Conservation (phyloP, 2,113 vertebrate species). For the Nannobrachium achirus region DNA sequence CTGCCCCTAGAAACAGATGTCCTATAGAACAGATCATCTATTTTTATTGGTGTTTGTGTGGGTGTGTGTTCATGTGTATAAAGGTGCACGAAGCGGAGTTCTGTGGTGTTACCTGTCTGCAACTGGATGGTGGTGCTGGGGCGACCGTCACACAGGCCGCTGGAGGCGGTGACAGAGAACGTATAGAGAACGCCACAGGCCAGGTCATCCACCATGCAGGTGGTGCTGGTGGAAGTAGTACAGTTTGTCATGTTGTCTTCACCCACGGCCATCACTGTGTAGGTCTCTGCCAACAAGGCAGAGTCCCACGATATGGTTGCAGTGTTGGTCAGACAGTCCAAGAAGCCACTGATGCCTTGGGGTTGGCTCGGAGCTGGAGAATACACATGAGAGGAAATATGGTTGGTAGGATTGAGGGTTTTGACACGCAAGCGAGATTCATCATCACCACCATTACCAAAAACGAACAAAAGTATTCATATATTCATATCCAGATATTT, state of each 20-base stretch:
- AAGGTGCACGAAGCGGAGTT: not conserved
- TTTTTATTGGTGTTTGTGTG: not conserved
- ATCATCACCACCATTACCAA: no score
- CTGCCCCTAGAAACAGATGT: no score
- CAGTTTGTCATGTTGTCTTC: constrained; percentile 52
- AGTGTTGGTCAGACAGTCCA: constrained; percentile 73
- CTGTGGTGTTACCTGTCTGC: constrained; percentile 62
- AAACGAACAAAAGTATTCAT: no score
- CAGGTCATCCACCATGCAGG: constrained; percentile 71
- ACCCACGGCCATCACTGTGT: constrained; percentile 66
- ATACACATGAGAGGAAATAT: not conserved
- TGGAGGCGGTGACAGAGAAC: constrained; percentile 67
- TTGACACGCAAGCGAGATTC: no score
- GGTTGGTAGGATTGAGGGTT: not conserved
- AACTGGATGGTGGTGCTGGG: constrained; percentile 61
- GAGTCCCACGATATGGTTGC: constrained; percentile 71
- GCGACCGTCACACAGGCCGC: constrained; percentile 63
- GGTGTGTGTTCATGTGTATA: not conserved
- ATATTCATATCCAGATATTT: no score
- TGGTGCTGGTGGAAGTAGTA: constrained; percentile 57
- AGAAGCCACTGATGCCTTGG: constrained; percentile 44
- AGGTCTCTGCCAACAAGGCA: constrained; percentile 46
- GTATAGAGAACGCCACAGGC: constrained; percentile 71
- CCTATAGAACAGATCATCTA: no score
- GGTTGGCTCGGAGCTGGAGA: constrained; percentile 74